Conservation (phyloP, 35 echinoderm and acorn worm genomes). For the Eucidaris tribuloides region DNA sequence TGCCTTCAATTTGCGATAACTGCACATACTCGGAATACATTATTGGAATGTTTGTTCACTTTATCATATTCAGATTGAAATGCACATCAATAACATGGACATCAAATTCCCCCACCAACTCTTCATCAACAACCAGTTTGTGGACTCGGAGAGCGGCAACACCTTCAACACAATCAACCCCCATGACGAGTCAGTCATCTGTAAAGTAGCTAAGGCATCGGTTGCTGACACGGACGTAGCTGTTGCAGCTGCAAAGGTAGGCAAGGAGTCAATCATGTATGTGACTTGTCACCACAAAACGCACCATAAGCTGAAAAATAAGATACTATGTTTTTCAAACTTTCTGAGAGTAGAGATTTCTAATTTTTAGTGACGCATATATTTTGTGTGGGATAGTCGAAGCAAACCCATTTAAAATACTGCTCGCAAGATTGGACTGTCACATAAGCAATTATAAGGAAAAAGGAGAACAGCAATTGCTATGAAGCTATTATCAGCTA, state of each 20-base stretch:
- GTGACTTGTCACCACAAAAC: too few relatives aligned
- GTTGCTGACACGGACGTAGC: constrained; percentile 69
- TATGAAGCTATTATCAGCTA: not conserved
- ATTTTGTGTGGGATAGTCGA: too few relatives aligned
- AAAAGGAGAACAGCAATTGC: not conserved
- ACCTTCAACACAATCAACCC: constrained; percentile 96
- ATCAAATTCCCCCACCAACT: constrained; percentile 91
- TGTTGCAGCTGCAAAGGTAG: constrained; percentile 89
- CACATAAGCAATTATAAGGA: too few relatives aligned
- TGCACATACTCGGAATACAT: too few relatives aligned
- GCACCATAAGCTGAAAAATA: too few relatives aligned
- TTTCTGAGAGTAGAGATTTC: not conserved
- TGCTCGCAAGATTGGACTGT: too few relatives aligned
- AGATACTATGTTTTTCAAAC: not conserved
- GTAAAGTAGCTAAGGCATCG: constrained; percentile 83
- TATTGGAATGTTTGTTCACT: too few relatives aligned
- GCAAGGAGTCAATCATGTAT: not conserved
- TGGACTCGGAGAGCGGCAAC: constrained; percentile 75
- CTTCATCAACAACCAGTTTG: constrained; percentile 98
- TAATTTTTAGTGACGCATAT: too few relatives aligned
- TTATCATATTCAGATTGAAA: constrained; percentile 67
- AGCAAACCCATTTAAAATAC: too few relatives aligned
- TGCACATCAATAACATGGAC: constrained; percentile 96
- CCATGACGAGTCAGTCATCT: constrained; percentile 91
- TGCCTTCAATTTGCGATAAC: too few relatives aligned